Conservation (phyloP, 2,888 invertebrate species). For the Helicoverpa assulta region DNA sequence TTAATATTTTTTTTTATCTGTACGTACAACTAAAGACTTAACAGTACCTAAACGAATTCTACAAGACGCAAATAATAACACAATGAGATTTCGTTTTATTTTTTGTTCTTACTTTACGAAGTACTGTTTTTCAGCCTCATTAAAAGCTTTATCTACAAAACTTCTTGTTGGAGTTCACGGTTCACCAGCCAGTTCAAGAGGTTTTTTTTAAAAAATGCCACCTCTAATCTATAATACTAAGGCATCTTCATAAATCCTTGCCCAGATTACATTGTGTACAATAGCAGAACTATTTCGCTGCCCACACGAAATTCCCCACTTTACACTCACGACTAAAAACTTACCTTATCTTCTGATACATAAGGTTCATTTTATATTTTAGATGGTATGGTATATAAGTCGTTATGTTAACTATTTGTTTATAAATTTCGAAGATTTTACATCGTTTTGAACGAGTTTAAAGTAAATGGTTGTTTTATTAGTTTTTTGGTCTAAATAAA, state of each 20-base stretch:
- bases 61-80: too few relatives aligned
- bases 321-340: slow-evolving; percentile 5
- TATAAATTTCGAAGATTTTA: slow-evolving; percentile 41
- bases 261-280: slow-evolving; percentile 65
- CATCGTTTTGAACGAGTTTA: slow-evolving; percentile 33
- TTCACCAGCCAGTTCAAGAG: too few relatives aligned
- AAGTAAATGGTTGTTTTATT: slow-evolving; percentile 20
- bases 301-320: slow-evolving; percentile 60
- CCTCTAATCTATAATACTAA: not conserved
- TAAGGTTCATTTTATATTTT: not conserved
- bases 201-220: not conserved
- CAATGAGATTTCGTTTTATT: too few relatives aligned
- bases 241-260: slow-evolving; percentile 55
- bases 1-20: too few relatives aligned
- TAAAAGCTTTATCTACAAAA: too few relatives aligned
- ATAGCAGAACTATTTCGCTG: slow-evolving; percentile 66
- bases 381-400: not conserved
- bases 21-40: too few relatives aligned
- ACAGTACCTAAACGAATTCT: too few relatives aligned
- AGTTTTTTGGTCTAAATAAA: slow-evolving; percentile 11
- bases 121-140: too few relatives aligned
- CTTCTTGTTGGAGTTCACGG: too few relatives aligned
- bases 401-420: slow-evolving; percentile 34
- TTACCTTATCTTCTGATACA: accelerated
- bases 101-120: too few relatives aligned